Conservation (phyloP, 2,888 invertebrate species). For the Caprella mutica region DNA sequence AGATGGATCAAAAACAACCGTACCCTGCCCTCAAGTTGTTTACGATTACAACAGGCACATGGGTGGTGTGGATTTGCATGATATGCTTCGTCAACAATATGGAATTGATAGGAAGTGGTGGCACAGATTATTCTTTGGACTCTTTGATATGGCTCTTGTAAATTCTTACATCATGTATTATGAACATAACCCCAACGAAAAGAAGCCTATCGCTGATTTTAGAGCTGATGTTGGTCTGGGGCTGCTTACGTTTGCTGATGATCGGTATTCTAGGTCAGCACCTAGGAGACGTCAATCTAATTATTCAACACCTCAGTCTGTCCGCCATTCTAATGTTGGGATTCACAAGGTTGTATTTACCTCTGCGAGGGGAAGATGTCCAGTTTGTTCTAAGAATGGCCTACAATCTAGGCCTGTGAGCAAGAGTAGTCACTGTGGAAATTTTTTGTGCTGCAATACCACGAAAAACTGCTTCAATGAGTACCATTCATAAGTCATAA, state of each 20-base stretch:
- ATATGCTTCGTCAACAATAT: conserved; percentile 36
- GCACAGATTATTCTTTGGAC: conserved; percentile 36
- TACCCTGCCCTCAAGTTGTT: conserved; percentile 35
- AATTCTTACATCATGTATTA: conserved; percentile 25
- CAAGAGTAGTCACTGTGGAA: conserved; percentile 9
- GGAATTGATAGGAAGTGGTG: conserved; percentile 38
- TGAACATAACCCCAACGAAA: not conserved
- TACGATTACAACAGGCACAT: conserved; percentile 37
- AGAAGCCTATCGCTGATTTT: not conserved
- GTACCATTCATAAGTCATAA: no score
- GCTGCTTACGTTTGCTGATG: conserved; percentile 2
- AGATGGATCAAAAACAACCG: conserved; percentile 31
- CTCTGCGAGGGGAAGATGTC: conserved; percentile 12
- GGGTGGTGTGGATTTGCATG: conserved; percentile 37
- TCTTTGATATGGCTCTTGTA: conserved; percentile 35
- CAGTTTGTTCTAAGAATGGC: conserved; percentile 16
- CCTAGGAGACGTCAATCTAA: conserved; percentile 2
- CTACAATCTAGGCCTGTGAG: conserved; percentile 3
- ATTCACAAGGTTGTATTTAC: conserved; percentile 13
- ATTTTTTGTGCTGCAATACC: conserved; percentile 15
- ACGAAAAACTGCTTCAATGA: conserved; percentile 15
- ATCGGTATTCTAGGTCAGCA: not conserved
- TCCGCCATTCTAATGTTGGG: not conserved
- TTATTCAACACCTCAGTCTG: not conserved
- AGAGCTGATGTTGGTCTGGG: not conserved